Evolutionary conservation across 2,888 invertebrate genomes (phyloP).

Genomic region (Lithodes maja): DNA sequence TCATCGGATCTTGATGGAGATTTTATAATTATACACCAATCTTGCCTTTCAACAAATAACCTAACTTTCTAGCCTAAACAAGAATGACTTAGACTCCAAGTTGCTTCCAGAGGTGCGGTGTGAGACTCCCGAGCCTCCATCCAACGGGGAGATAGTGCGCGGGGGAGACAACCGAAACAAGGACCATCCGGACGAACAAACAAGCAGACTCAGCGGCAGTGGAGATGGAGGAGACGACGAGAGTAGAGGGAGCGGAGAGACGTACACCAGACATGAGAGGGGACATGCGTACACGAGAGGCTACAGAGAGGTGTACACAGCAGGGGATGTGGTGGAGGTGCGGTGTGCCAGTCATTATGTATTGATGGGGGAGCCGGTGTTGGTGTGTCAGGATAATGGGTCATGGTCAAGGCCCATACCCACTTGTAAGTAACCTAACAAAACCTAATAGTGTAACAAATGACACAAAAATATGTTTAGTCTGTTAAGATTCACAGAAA

Average conservation of each 20-base stretch:
- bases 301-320: conserved; percentile 82
- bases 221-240: background rate
- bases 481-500: too few species aligned
- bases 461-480: too few species aligned
- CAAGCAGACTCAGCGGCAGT: background rate
- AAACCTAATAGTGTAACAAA: too few species aligned
- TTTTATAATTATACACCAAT: too few species aligned
- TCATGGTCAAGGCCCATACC: conserved; percentile 88
- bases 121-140: background rate
- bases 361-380: conserved; percentile 83
- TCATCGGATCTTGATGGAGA: too few species aligned
- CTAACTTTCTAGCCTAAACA: too few species aligned
- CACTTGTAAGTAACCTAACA: conserved; percentile 76
- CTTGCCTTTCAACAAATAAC: too few species aligned
- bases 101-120: background rate
- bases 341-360: conserved; percentile 86
- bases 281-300: background rate
- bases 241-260: background rate
- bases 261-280: background rate
- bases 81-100: too few species aligned
- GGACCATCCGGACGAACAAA: background rate
- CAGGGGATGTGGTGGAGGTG: conserved; percentile 90
- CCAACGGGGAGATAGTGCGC: background rate
- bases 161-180: background rate
- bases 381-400: conserved; percentile 84